Conservation (phyloP, 2,888 invertebrate genomes). For the Morpho helenor region DNA sequence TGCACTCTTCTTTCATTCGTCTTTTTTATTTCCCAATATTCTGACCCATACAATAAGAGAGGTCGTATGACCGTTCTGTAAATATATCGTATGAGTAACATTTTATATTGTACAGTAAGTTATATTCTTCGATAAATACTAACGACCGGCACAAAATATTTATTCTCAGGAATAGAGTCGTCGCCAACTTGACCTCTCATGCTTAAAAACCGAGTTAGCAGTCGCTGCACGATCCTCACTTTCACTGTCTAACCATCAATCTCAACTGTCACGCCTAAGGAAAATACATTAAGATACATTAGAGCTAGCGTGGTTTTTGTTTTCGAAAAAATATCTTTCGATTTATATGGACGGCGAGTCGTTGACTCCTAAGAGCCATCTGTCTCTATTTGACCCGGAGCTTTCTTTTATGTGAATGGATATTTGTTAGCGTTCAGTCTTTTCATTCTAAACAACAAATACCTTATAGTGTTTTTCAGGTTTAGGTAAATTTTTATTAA, state of each 20-base stretch:
- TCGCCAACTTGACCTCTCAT: conserved; percentile 35
- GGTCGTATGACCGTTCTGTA: no score
- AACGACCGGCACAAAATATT: neutral
- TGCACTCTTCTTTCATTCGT: no score
- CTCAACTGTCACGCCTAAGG: conserved; percentile 49
- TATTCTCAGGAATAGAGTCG: conserved; percentile 6
- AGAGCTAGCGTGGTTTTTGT: conserved; percentile 31
- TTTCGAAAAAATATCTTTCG: conserved; percentile 29
- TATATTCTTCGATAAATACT: no score
- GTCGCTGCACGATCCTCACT: conserved; percentile 54
- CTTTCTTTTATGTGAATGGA: conserved; percentile 11
- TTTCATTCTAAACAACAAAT: no score
- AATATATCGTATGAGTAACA: no score
- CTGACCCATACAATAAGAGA: no score
- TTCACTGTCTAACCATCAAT: conserved; percentile 60
- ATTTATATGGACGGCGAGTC: conserved; percentile 23
- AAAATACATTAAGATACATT: conserved; percentile 42
- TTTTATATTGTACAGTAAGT: no score
- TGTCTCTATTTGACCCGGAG: conserved; percentile 17
- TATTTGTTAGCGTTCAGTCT: neutral
- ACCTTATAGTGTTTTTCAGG: no score
- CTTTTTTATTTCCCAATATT: no score
- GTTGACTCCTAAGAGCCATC: conserved; percentile 17
- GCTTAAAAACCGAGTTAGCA: conserved; percentile 43
- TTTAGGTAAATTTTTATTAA: no score